These are phyloP conservation scores for Ormia ochracea DNA, from an alignment of 2,888 invertebrate species.

Conservation along the genomic window DNA sequence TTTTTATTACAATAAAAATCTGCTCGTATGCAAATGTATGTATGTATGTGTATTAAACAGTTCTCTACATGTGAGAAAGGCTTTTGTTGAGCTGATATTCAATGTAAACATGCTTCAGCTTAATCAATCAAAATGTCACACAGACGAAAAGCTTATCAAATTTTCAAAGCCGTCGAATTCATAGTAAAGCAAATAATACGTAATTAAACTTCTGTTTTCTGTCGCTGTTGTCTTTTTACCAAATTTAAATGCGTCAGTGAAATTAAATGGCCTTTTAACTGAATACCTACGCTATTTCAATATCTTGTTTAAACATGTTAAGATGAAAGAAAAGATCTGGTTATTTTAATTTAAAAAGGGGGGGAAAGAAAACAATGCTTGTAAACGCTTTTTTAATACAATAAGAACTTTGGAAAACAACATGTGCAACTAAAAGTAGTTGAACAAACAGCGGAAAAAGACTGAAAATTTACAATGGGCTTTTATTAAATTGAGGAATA, in stretches of 20 bases:
- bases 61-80: too few relatives aligned
- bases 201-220: conserved; percentile 1
- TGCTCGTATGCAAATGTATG: background rate
- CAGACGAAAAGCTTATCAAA: background rate
- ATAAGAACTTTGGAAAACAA: conserved; percentile 5
- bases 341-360: background rate
- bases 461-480: conserved; percentile 7
- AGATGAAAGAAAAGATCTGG: background rate
- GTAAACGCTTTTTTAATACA: conserved; percentile 16
- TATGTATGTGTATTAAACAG: too few relatives aligned
- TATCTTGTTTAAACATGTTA: background rate
- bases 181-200: background rate
- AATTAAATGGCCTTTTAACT: background rate
- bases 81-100: background rate
- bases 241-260: background rate
- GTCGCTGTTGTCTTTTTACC: background rate
- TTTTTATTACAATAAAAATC: background rate
- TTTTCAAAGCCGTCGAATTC: background rate
- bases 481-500: conserved; percentile 2
- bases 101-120: background rate
- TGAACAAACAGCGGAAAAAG: conserved; percentile 4
- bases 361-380: background rate
- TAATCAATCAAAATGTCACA: background rate
- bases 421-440: conserved; percentile 38
- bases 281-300: conserved; percentile 19